Conservation (phyloP, 2,888 invertebrate species). For the Hoplodrina ambigua region DNA sequence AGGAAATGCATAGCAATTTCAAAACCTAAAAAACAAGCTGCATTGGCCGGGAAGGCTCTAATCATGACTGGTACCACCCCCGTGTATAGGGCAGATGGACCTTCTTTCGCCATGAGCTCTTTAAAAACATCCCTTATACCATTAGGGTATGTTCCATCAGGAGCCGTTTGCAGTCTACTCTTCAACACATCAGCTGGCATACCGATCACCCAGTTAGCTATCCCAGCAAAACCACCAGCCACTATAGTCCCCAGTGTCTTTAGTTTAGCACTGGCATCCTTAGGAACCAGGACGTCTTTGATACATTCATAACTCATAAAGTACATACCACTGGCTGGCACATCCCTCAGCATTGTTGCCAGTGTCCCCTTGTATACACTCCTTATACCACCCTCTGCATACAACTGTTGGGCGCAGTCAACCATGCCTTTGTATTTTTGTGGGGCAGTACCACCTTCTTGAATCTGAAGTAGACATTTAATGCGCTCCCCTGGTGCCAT, state of each 20-base stretch:
- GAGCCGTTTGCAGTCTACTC: conserved; percentile 99
- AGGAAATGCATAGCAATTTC: conserved; percentile 95
- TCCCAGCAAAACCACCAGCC: conserved; percentile 99
- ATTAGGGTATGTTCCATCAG: conserved; percentile 97
- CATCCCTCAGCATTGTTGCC: conserved; percentile 92
- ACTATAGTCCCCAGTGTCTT: conserved; percentile 95
- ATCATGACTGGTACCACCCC: conserved; percentile 99
- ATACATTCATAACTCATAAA: conserved; percentile 99
- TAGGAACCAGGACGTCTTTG: conserved; percentile 93
- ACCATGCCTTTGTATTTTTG: conserved; percentile 97
- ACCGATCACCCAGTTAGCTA: conserved; percentile 98
- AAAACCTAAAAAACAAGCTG: conserved; percentile 99
- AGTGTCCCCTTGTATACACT: conserved; percentile 97
- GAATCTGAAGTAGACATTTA: conserved; percentile 99
- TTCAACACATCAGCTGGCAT: conserved; percentile 99
- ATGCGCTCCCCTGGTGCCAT: conserved; percentile 99
- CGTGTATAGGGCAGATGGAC: conserved; percentile 96
- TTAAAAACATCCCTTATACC: conserved; percentile 97
- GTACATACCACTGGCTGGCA: conserved; percentile 99
- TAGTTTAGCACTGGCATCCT: conserved; percentile 91
- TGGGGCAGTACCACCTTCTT: conserved; percentile 92
- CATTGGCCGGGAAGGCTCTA: conserved; percentile 99
- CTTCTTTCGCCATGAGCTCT: conserved; percentile 96
- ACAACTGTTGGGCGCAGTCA: conserved; percentile 97
- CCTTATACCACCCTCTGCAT: conserved; percentile 97